These are phyloP conservation scores for Brachycybe producta DNA, from an alignment of 2,888 invertebrate genomes.

Conservation along the genomic window DNA sequence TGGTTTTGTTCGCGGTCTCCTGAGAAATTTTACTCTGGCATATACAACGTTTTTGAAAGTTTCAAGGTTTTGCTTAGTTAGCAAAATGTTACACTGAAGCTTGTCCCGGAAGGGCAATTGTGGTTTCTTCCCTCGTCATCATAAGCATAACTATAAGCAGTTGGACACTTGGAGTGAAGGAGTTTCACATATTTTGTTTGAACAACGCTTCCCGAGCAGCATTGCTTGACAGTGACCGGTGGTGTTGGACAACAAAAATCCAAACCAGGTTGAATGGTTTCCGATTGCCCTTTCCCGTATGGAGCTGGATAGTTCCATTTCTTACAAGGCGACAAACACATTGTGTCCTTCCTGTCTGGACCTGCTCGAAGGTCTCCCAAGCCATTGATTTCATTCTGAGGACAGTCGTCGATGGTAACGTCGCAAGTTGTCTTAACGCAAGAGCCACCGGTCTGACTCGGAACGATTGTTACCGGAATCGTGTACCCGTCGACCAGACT, in stretches of 20 bases:
- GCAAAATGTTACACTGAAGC: slow-evolving; percentile 5
- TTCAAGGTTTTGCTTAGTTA: too few species aligned
- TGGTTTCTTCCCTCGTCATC: slow-evolving; percentile 5
- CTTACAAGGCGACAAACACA: slow-evolving; percentile 15
- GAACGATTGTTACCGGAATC: slow-evolving; percentile 7
- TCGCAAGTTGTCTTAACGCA: slow-evolving; percentile 7
- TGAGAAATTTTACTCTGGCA: too few species aligned
- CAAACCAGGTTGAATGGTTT: slow-evolving; percentile 3
- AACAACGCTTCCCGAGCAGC: slow-evolving; percentile 6
- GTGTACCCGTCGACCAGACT: slow-evolving; percentile 15
- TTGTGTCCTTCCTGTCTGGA: neutral
- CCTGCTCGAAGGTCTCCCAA: slow-evolving; percentile 11
- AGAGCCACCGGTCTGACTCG: neutral
- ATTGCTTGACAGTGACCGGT: slow-evolving; percentile 1
- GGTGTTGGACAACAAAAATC: slow-evolving; percentile 11
- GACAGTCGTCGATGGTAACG: slow-evolving; percentile 4
- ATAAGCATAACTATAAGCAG: slow-evolving; percentile 12
- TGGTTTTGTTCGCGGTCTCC: too few species aligned
- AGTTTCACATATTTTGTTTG: slow-evolving; percentile 4
- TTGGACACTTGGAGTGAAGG: slow-evolving; percentile 1
- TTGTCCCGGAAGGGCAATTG: slow-evolving; percentile 8
- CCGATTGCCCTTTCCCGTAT: slow-evolving; percentile 11
- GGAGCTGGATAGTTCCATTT: slow-evolving; percentile 14
- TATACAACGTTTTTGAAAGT: too few species aligned
- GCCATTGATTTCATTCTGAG: slow-evolving; percentile 10